Percentiles rank a stretch among this genome's conserved stretches.
Evolutionary conservation across 2,797 vertebrate genomes (phyloP).

Genomic region (Hyperoplus lanceolatus): DNA sequence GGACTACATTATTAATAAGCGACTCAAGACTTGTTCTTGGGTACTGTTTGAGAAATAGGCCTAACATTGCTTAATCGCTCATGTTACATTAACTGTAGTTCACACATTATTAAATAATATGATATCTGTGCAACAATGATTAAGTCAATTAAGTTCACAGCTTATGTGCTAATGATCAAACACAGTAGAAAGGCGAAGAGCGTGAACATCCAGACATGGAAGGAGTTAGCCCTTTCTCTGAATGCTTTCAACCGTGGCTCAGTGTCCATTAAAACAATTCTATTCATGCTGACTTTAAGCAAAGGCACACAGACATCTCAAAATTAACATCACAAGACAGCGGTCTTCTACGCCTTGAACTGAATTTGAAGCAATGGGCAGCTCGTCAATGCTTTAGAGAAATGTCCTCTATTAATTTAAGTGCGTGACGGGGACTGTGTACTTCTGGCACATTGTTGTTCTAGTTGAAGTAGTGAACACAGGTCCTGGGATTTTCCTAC

Average conservation of each 20-base stretch:
- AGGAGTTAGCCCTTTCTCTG: slow-evolving; percentile 21
- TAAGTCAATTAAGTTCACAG: slow-evolving; percentile 57
- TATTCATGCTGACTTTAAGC: slow-evolving; percentile 30
- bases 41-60: slow-evolving; percentile 29
- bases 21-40: slow-evolving; percentile 3
- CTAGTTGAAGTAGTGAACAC: slow-evolving; percentile 57
- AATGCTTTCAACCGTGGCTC: slow-evolving; percentile 42
- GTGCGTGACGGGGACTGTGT: slow-evolving; percentile 53
- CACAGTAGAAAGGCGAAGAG: slow-evolving; percentile 27
- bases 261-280: slow-evolving; percentile 42
- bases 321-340: slow-evolving; percentile 61
- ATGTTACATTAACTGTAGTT: slow-evolving; percentile 49
- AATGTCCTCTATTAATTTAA: slow-evolving; percentile 53
- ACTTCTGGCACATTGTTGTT: slow-evolving; percentile 57
- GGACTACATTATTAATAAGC: background rate
- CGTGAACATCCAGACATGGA: slow-evolving; percentile 42
- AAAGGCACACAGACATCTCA: slow-evolving; percentile 30
- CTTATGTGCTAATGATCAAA: slow-evolving; percentile 54
- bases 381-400: slow-evolving; percentile 57
- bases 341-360: slow-evolving; percentile 26
- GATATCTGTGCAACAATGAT: slow-evolving; percentile 45
- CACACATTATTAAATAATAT: slow-evolving; percentile 64
- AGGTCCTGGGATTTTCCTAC: slow-evolving; percentile 76
- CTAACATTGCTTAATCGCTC: slow-evolving; percentile 39
- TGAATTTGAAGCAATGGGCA: slow-evolving; percentile 48